Conservation (phyloP, 2,113 vertebrate genomes). For the Microcebus griseorufus region DNA sequence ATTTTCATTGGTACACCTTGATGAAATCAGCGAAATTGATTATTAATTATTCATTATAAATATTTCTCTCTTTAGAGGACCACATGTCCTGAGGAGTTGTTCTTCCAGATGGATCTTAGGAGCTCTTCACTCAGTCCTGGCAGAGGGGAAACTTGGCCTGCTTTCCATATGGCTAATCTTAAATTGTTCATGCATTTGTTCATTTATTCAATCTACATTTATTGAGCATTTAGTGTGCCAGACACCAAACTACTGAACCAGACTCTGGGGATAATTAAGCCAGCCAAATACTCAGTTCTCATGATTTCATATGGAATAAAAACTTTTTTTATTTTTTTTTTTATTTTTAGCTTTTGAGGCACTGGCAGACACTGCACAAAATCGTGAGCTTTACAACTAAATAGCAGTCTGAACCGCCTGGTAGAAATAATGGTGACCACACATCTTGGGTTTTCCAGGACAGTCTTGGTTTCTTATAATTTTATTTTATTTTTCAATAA, state of each 20-base stretch:
- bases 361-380: neutral
- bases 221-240: slow-evolving; percentile 63
- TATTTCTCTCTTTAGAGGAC: neutral
- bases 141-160: slow-evolving; percentile 34
- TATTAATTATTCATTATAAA: slow-evolving; percentile 9
- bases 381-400: slow-evolving; percentile 28
- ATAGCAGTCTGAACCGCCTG: neutral
- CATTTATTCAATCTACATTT: slow-evolving; percentile 58
- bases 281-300: slow-evolving; percentile 49
- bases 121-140: neutral
- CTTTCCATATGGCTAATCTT: slow-evolving; percentile 41
- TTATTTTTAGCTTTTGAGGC: neutral
- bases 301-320: slow-evolving; percentile 56
- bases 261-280: slow-evolving; percentile 61
- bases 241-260: slow-evolving; percentile 52
- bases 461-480: slow-evolving; percentile 29
- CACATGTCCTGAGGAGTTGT: neutral
- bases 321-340: neutral
- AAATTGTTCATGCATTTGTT: slow-evolving; percentile 53
- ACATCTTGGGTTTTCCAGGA: neutral
- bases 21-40: neutral
- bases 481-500: slow-evolving; percentile 39
- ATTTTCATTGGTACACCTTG: neutral
- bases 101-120: neutral
- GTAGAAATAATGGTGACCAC: slow-evolving; percentile 32